Evolutionary conservation across 2,888 invertebrate genomes (phyloP).

Genomic region (Drosophila nr. perissopoda): DNA sequence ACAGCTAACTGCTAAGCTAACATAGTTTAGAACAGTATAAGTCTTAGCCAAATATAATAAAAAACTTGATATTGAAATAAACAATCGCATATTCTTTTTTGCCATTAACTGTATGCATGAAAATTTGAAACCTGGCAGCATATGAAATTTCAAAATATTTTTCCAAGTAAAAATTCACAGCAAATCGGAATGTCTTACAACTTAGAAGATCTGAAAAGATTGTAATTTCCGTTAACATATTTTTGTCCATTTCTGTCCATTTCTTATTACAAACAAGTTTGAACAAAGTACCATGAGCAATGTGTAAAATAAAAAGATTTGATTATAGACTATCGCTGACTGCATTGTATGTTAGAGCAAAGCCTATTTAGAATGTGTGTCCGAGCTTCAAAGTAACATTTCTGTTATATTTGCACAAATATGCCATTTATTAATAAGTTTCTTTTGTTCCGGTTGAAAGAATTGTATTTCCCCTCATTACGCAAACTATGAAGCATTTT

Average conservation of each 20-base stretch:
- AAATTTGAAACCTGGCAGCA: too few relatives aligned
- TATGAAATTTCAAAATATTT: neutral
- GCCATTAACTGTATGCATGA: too few relatives aligned
- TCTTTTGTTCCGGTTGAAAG: neutral
- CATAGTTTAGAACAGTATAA: neutral
- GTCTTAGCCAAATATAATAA: neutral
- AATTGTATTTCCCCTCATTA: conserved; percentile 1
- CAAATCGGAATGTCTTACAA: neutral
- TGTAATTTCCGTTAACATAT: neutral
- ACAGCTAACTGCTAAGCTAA: neutral
- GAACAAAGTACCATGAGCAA: neutral
- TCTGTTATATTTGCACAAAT: neutral
- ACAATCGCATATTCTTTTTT: neutral
- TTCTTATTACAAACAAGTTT: neutral
- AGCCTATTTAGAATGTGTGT: neutral
- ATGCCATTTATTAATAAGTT: neutral
- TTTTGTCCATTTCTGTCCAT: neutral
- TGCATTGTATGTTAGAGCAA: neutral
- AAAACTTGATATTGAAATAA: neutral
- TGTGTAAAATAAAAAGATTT: neutral
- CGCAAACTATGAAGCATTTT: neutral
- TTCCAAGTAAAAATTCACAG: neutral
- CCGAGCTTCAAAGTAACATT: neutral
- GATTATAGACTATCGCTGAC: neutral
- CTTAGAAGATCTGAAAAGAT: neutral